Evolutionary conservation across 2,888 invertebrate genomes (phyloP), one percentile per base, ranked within the genome.

Genomic region (Gortyna flavago): DNA sequence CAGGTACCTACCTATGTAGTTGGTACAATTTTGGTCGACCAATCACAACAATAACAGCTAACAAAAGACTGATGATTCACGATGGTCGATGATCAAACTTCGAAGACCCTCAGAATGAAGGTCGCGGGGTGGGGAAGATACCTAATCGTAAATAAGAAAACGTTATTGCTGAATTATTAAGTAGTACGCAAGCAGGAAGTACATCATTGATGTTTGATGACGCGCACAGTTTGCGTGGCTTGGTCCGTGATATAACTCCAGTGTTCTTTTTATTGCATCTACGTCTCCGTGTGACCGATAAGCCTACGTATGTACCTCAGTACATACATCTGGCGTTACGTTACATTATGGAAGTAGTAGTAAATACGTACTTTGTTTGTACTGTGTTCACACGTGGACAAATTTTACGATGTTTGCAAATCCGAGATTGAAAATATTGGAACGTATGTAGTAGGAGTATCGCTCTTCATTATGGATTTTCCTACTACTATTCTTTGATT

Each of bases 211-310:
- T 70, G 32, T 77, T 68, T 82, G 21, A 44, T 79, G 75, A 83
- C 69, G 67, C 59, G 59, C 61, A 38, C 64, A 29, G 41, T 48
- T 76, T 59, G 77, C 83, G 67, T 76, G 59, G 72, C 48, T 59
- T 51, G 79, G n/a, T 48, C 67, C 41, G 64, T 85, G 75, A 87
- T 83, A 86, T 87, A 86, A 85, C 79, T 38, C 35, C 29, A 35
- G 21, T 66, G 67, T 76, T 75, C n/a, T 84, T 85, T 82, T 84
- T 82, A 87, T 84, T 84, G 65, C 88, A 76, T 72, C 76, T 82
- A 88, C 82, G 84, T 88, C 74, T 80, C 71, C 29, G 61, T 68
- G 59, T 81, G 79, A 78, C 72, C 71, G 81, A 88, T 86, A 88
- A 84, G 83, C 57, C 32, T 38, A 75, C 75, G 75, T 81, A 77